Percentiles rank a stretch among this genome's conserved stretches.
Evolutionary conservation across 2,888 invertebrate genomes (phyloP).

Genomic region (Megastigmus dorsalis): DNA sequence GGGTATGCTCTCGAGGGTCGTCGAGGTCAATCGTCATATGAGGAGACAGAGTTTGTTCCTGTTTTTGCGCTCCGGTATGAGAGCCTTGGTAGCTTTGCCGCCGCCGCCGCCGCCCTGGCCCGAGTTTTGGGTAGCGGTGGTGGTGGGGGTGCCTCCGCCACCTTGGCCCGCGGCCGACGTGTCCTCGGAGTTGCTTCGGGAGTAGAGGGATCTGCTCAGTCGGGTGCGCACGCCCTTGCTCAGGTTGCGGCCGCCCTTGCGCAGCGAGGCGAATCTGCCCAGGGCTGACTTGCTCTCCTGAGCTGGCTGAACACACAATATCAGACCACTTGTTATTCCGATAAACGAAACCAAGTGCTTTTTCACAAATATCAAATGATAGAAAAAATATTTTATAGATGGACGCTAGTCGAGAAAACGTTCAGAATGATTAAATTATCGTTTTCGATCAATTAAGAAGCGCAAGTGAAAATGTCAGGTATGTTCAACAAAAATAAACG

Average conservation of each 20-base stretch:
- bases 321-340: no score
- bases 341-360: no score
- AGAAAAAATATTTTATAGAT: no score
- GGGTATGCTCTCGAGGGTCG: conserved; percentile 71
- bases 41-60: conserved; percentile 71
- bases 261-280: conserved; percentile 75
- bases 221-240: conserved; percentile 77
- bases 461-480: no score
- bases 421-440: no score
- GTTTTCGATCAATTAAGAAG: no score
- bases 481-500: no score
- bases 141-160: neutral
- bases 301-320: no score
- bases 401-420: no score
- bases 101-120: neutral
- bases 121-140: neutral
- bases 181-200: conserved; percentile 71
- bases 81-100: conserved; percentile 59
- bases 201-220: conserved; percentile 77
- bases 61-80: conserved; percentile 70
- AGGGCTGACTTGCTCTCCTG: conserved; percentile 60
- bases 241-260: conserved; percentile 75
- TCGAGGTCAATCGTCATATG: conserved; percentile 72
- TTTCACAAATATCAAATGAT: no score
- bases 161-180: conserved; percentile 22